phyloP scores from a whole-genome alignment of 2,797 vertebrate species.

The Aselliscus stoliczkanus region DNA sequence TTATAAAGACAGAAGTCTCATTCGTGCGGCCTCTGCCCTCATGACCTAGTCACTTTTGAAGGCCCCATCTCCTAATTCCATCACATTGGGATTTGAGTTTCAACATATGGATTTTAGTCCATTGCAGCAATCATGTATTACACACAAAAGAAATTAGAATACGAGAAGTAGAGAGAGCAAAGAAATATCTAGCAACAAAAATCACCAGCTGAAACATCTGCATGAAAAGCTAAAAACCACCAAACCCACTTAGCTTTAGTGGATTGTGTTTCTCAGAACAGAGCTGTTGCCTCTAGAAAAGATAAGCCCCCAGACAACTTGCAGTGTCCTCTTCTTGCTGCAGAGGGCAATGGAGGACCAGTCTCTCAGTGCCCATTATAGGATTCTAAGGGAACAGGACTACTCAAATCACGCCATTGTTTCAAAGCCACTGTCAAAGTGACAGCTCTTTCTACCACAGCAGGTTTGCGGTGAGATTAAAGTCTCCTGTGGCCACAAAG shows the following conservation, averaged over 20 bases:
- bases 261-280: not conserved
- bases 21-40: not conserved
- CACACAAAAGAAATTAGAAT: not conserved
- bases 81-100: not conserved
- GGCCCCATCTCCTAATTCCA: not conserved
- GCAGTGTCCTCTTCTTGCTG: slow-evolving; percentile 35
- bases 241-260: not conserved
- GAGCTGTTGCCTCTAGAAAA: not conserved
- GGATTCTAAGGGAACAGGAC: not conserved
- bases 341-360: slow-evolving; percentile 71
- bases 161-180: not conserved
- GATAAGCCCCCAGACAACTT: not conserved
- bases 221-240: not conserved
- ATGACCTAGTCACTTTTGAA: not conserved
- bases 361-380: accelerated
- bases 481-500: not conserved
- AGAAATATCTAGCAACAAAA: not conserved
- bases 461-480: not conserved
- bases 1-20: not conserved
- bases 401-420: accelerated
- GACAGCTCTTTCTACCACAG: not conserved
- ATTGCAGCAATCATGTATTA: not conserved
- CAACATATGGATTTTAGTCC: not conserved
- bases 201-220: not conserved
- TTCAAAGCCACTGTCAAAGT: not conserved